Conservation (phyloP, 1,140 invertebrate genomes). For the Pararge aegeria region DNA sequence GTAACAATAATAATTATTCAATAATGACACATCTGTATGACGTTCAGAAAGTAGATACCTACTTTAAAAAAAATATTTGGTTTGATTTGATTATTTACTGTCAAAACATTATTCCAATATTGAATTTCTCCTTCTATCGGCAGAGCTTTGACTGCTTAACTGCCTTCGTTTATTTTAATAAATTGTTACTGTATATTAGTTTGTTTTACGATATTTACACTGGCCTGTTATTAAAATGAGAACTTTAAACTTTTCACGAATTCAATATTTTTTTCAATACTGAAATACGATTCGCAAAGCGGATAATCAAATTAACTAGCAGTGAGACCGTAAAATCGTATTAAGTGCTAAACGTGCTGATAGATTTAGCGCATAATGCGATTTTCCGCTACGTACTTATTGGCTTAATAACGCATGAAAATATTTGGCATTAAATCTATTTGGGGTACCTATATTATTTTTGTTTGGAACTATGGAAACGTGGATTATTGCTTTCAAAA, state of each 20-base stretch:
- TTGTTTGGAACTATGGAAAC: background rate
- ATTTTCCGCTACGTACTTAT: constrained; percentile 4
- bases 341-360: constrained; percentile 9
- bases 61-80: no score
- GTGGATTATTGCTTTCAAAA: background rate
- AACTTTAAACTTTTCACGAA: background rate
- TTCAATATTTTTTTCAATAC: background rate
- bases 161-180: no score
- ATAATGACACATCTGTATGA: no score
- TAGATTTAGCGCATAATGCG: constrained; percentile 7
- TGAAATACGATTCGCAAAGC: background rate
- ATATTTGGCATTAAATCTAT: background rate
- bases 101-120: no score
- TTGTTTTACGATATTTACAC: no score
- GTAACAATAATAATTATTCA: no score
- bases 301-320: constrained; percentile 9
- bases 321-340: constrained; percentile 1
- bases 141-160: no score
- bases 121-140: no score
- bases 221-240: background rate
- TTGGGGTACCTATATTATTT: background rate
- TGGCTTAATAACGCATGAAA: constrained; percentile 2
- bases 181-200: no score
- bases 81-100: no score
- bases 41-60: no score